Percentiles rank a stretch among this genome's conserved stretches.
Conservation (phyloP, 2,888 invertebrate species). For the Sarcophaga rosellei region DNA sequence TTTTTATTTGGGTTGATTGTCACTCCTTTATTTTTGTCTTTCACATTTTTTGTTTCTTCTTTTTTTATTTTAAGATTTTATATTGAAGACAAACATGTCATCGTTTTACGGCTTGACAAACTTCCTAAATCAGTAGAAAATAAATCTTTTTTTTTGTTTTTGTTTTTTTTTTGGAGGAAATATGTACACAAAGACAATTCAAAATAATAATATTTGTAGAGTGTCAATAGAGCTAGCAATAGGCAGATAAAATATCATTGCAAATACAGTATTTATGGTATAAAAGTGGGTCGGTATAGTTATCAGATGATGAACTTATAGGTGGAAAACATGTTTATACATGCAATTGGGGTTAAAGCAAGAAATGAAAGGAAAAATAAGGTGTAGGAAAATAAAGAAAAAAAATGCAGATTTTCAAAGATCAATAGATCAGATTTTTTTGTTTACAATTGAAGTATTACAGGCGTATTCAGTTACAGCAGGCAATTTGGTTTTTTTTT, state of each 20-base stretch:
- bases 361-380: conserved; percentile 7
- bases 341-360: conserved; percentile 65
- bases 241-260: not conserved
- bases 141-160: not conserved
- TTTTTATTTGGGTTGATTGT: not conserved
- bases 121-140: conserved; percentile 59
- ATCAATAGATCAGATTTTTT: conserved; percentile 23
- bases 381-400: conserved; percentile 25
- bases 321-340: conserved; percentile 34
- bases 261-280: not conserved
- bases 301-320: not conserved
- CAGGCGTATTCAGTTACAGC: not conserved
- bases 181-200: not conserved
- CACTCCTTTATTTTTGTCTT: not conserved
- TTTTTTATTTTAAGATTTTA: conserved; percentile 31
- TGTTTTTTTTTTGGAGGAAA: not conserved
- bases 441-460: not conserved
- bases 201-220: conserved; percentile 29
- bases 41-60: not conserved
- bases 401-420: not conserved
- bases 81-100: conserved; percentile 60
- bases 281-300: not conserved
- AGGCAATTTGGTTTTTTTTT: not conserved
- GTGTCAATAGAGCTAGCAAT: not conserved
- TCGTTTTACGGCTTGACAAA: conserved; percentile 70